A percentile compares a stretch with the other conserved stretches of the same genome.
phyloP scores from a whole-genome alignment of 2,113 vertebrate genomes.

The Esox niger region DNA sequence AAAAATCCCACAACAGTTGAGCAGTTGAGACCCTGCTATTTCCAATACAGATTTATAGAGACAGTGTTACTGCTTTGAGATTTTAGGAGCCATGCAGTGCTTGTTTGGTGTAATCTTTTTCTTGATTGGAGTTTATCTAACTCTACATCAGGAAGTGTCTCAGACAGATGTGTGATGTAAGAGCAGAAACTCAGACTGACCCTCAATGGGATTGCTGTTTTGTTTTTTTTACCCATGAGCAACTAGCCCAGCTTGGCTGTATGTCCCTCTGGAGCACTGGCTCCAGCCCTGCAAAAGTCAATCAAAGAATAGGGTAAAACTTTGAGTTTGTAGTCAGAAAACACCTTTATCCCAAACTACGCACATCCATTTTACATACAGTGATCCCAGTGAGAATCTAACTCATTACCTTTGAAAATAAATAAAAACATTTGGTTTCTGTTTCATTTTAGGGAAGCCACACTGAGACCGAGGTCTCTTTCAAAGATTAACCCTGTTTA shows the following conservation, averaged over 20 bases:
- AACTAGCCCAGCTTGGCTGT: not conserved
- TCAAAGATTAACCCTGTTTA: too few species aligned
- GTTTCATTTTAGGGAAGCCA: too few species aligned
- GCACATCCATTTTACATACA: too few species aligned
- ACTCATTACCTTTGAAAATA: too few species aligned
- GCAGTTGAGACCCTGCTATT: not conserved
- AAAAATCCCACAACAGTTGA: not conserved
- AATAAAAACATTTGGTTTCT: too few species aligned
- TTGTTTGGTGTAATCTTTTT: not conserved
- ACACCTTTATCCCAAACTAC: too few species aligned
- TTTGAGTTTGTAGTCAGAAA: too few species aligned
- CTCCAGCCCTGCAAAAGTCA: not conserved
- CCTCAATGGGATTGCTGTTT: not conserved
- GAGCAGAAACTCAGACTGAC: not conserved
- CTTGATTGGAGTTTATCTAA: not conserved
- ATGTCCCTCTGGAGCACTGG: not conserved
- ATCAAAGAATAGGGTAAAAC: not conserved
- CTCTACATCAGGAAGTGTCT: not conserved
- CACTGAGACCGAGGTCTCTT: too few species aligned
- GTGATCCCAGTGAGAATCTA: too few species aligned
- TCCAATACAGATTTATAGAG: conserved; percentile 1
- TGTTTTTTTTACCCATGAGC: not conserved
- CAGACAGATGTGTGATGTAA: not conserved
- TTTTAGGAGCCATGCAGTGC: not conserved
- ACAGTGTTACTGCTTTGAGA: not conserved